phyloP scores from a whole-genome alignment of 2,797 vertebrate species.

The Leptoclinus maculatus region DNA sequence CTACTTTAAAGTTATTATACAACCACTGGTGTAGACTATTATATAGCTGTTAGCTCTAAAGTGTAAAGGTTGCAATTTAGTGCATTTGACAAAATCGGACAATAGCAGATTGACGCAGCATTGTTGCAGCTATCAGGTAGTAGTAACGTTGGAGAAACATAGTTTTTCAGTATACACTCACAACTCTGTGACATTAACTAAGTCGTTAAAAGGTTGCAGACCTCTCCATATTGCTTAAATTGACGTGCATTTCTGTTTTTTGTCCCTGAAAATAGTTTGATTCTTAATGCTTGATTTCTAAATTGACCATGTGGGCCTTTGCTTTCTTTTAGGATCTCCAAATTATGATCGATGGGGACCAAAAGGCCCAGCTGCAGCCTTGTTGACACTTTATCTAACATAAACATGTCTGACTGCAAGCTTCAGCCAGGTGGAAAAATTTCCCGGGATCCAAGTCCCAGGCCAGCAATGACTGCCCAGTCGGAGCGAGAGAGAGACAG shows the following conservation, averaged over 20 bases:
- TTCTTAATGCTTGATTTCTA: constrained; percentile 5
- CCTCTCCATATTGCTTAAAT: background rate
- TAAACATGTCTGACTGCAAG: constrained; percentile 70
- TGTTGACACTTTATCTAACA: constrained; percentile 70
- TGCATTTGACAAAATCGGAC: background rate
- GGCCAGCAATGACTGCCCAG: constrained; percentile 57
- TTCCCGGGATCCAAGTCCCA: constrained; percentile 74
- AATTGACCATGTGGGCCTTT: constrained; percentile 29
- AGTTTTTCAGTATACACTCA: background rate
- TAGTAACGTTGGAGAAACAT: background rate
- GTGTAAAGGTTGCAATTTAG: background rate
- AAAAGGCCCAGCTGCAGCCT: constrained; percentile 73
- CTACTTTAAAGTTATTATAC: background rate
- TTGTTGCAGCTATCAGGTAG: background rate
- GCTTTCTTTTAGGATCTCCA: constrained; percentile 72
- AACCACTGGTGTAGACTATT: background rate
- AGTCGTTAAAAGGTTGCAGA: background rate
- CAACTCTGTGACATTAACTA: background rate
- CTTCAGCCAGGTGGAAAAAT: constrained; percentile 72
- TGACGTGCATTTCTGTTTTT: background rate
- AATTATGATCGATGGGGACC: constrained; percentile 81
- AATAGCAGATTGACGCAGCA: background rate
- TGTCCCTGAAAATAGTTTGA: constrained; percentile 5
- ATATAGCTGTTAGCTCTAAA: background rate
- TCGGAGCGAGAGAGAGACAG: constrained; percentile 65